Conservation (phyloP, 2,797 vertebrate species). For the Lacerta viridis region DNA sequence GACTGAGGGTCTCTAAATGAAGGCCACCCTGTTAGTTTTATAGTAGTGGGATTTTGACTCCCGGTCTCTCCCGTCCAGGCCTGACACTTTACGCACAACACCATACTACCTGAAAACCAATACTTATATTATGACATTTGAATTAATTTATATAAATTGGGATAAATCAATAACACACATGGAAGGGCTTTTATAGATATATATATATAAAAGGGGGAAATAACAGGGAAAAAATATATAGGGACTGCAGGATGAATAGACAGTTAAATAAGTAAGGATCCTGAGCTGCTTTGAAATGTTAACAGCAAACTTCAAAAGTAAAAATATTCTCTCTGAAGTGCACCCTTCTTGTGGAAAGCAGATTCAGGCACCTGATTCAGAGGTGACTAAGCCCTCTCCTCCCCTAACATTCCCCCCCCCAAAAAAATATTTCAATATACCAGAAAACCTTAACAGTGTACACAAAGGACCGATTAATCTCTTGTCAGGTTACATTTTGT, state of each 20-base stretch:
- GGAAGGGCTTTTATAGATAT: background rate
- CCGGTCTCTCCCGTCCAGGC: too few relatives aligned
- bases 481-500: background rate
- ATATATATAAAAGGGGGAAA: background rate
- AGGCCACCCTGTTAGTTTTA: background rate
- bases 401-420: background rate
- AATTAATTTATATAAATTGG: background rate
- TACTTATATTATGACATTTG: background rate
- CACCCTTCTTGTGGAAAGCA: background rate
- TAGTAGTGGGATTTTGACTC: background rate
- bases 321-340: slow-evolving; percentile 39
- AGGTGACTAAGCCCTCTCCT: background rate
- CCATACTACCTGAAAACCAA: background rate
- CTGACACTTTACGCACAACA: background rate
- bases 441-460: background rate
- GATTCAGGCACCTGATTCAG: background rate
- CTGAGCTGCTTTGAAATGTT: slow-evolving; percentile 21
- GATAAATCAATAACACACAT: background rate
- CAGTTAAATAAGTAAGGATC: slow-evolving; percentile 24
- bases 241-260: background rate
- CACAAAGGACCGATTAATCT: background rate
- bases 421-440: background rate
- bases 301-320: slow-evolving; percentile 34
- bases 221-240: background rate
- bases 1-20: background rate